Evolutionary conservation across 2,888 invertebrate species (phyloP).

Genomic region (Caenorhabditis panamensis): DNA sequence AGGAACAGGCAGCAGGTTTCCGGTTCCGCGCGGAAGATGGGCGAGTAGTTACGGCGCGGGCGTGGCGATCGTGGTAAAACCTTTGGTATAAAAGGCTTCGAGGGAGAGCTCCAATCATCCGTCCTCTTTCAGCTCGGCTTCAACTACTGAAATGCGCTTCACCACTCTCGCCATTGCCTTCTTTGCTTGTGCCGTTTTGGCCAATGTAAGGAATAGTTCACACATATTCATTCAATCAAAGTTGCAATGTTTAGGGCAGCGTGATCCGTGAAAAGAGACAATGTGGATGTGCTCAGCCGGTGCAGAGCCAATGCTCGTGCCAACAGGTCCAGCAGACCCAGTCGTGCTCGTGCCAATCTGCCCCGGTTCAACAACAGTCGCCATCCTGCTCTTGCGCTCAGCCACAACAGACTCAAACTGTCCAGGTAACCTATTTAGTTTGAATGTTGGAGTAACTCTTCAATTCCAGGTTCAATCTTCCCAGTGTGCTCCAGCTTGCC

Average conservation of each 20-base stretch:
- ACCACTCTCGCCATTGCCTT: constrained; percentile 53
- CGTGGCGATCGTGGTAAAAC: constrained; percentile 41
- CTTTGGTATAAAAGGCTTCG: constrained; percentile 37
- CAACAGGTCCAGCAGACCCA: constrained; percentile 51
- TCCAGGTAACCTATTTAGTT: constrained; percentile 20
- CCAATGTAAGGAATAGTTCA: constrained; percentile 33
- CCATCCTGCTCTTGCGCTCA: constrained; percentile 63
- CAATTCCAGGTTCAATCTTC: constrained; percentile 53
- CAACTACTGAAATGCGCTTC: constrained; percentile 55
- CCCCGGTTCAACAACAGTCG: constrained; percentile 61
- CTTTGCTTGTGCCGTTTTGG: constrained; percentile 52
- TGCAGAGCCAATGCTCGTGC: constrained; percentile 62
- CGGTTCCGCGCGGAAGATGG: constrained; percentile 58
- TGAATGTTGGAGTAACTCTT: neutral
- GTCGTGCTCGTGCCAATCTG: constrained; percentile 68
- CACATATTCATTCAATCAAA: neutral
- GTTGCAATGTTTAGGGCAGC: constrained; percentile 55
- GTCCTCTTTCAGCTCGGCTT: constrained; percentile 51
- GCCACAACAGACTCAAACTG: constrained; percentile 58
- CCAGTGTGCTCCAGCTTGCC: constrained; percentile 68
- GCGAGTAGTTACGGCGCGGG: constrained; percentile 53
- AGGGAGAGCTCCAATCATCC: constrained; percentile 22
- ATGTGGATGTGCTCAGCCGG: constrained; percentile 66
- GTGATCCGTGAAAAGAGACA: constrained; percentile 70
- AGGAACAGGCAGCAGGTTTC: constrained; percentile 26